Percentiles rank a stretch among this genome's conserved stretches.
Conservation (phyloP, 1,140 invertebrate species). For the Pseudachorutes palmiensis region DNA sequence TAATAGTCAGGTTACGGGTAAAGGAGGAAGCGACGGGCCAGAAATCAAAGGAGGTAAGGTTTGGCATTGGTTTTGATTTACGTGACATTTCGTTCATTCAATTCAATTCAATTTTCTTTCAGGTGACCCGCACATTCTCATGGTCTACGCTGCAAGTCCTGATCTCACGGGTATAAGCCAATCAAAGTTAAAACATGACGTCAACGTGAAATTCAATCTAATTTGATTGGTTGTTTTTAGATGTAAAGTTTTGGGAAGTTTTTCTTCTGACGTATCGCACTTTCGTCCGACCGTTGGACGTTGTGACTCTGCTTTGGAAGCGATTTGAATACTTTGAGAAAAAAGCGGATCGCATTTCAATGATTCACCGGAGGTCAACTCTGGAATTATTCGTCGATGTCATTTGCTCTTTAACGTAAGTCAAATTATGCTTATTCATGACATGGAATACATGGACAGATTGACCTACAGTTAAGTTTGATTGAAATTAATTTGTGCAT, state of each 20-base stretch:
- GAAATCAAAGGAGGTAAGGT: conserved; percentile 36
- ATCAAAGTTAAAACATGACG: no score
- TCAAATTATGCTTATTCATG: conserved; percentile 38
- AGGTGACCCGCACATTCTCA: conserved; percentile 30
- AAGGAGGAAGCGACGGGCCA: conserved; percentile 29
- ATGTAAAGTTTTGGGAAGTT: conserved; percentile 90
- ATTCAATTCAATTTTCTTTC: conserved; percentile 9
- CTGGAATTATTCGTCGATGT: conserved; percentile 83
- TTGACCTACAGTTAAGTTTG: no score
- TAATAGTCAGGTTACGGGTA: conserved; percentile 13
- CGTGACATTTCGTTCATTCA: neutral
- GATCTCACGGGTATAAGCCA: conserved; percentile 20
- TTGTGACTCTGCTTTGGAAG: conserved; percentile 78
- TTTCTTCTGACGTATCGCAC: conserved; percentile 87
- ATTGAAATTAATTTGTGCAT: no score
- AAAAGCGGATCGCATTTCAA: conserved; percentile 59
- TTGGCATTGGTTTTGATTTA: no score
- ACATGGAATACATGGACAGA: no score
- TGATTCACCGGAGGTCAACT: conserved; percentile 72
- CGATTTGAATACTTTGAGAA: conserved; percentile 72
- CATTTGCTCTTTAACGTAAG: conserved; percentile 87
- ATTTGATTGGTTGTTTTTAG: conserved; percentile 46
- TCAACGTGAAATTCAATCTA: no score
- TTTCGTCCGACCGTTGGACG: conserved; percentile 74
- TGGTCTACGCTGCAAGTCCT: conserved; percentile 33